phyloP scores from a whole-genome alignment of 1,140 invertebrate species.

The Amphibalanus amphitrite region DNA sequence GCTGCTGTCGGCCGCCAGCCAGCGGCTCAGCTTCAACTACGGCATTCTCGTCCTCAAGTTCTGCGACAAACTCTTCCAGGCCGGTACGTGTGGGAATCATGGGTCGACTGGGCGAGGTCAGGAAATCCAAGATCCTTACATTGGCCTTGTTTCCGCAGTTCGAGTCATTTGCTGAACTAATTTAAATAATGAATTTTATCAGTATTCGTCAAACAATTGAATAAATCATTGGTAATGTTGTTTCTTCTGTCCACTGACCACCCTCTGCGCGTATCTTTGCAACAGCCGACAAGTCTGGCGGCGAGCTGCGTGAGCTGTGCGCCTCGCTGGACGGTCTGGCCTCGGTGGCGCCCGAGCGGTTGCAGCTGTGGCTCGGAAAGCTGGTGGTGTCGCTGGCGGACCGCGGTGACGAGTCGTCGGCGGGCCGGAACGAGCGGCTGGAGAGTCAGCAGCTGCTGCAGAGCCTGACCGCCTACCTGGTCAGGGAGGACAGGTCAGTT shows the following conservation, averaged over 20 bases:
- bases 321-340: neutral
- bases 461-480: constrained; percentile 51
- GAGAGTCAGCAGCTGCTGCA: constrained; percentile 55
- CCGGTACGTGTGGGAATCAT: constrained; percentile 31
- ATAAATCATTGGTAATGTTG: too few species aligned
- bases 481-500: constrained; percentile 44
- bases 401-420: neutral
- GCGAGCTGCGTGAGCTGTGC: neutral
- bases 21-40: constrained; percentile 47
- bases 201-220: too few species aligned
- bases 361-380: neutral
- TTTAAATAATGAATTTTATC: too few species aligned
- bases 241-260: too few species aligned
- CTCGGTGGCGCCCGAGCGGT: neutral
- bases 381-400: neutral
- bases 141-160: too few species aligned
- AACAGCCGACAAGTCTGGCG: neutral
- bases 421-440: neutral
- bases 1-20: constrained; percentile 47
- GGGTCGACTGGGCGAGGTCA: too few species aligned
- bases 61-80: constrained; percentile 56
- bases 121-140: too few species aligned
- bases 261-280: constrained; percentile 28
- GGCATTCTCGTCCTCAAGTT: constrained; percentile 58
- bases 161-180: too few species aligned